Percentiles rank a stretch among this genome's conserved stretches.
phyloP scores from a whole-genome alignment of 2,888 invertebrate species.

The Agrotis puta region DNA sequence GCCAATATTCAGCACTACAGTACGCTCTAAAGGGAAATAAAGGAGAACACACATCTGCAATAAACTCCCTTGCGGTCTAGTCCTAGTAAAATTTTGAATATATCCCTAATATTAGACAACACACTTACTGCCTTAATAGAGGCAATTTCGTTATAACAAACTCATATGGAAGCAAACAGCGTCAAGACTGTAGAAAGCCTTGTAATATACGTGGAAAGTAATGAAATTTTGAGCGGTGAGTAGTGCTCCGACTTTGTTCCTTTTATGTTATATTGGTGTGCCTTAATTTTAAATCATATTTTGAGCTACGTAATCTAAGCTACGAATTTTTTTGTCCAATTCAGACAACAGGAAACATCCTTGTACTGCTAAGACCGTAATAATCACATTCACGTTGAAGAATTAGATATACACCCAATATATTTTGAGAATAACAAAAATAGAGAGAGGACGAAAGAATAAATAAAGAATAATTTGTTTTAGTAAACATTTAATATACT shows the following conservation, averaged over 20 bases:
- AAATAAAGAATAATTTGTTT: background rate
- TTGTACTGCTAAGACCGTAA: background rate
- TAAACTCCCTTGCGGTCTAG: constrained; percentile 25
- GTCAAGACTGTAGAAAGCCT: constrained; percentile 59
- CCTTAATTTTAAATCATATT: constrained; percentile 13
- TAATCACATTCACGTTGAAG: background rate
- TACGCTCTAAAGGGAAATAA: background rate
- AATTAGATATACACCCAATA: background rate
- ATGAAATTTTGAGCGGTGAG: constrained; percentile 53
- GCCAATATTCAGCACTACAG: background rate
- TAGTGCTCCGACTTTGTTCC: constrained; percentile 40
- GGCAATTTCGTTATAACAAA: constrained; percentile 59
- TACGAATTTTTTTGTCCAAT: background rate
- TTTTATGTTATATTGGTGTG: constrained; percentile 23
- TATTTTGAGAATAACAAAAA: too few relatives aligned
- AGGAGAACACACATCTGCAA: constrained; percentile 8
- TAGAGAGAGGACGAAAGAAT: too few relatives aligned
- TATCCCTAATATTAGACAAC: constrained; percentile 40
- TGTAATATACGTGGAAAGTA: constrained; percentile 58
- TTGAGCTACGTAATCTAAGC: background rate
- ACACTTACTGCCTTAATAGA: constrained; percentile 51
- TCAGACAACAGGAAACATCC: background rate
- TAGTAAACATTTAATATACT: background rate
- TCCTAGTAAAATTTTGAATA: constrained; percentile 33
- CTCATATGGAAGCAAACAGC: constrained; percentile 56